phyloP scores from a whole-genome alignment of 2,888 invertebrate species.

The Dorcus parallelipipedus region DNA sequence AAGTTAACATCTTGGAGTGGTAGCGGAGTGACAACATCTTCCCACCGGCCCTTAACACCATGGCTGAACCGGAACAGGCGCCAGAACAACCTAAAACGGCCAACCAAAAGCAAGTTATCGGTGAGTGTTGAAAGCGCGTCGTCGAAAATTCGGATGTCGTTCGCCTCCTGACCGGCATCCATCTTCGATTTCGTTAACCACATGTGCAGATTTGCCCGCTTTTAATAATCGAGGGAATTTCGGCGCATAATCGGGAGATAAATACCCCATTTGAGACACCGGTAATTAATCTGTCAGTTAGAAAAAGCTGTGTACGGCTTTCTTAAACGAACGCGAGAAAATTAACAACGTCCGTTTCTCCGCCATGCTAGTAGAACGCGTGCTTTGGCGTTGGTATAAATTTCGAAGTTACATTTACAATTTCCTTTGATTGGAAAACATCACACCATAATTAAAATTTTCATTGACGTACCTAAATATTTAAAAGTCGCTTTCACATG shows the following conservation, averaged over 20 bases:
- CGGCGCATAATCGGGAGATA: background rate
- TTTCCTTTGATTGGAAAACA: too few species aligned
- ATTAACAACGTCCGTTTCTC: background rate
- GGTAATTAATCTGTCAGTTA: too few species aligned
- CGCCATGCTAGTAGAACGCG: conserved; percentile 9
- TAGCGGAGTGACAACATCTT: conserved; percentile 75
- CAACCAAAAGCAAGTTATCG: conserved; percentile 84
- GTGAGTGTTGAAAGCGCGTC: conserved; percentile 52
- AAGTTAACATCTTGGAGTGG: conserved; percentile 71
- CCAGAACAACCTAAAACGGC: conserved; percentile 54
- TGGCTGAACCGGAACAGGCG: conserved; percentile 88
- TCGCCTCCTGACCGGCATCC: conserved; percentile 38
- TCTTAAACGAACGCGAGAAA: too few species aligned
- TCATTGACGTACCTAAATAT: too few species aligned
- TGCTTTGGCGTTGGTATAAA: background rate
- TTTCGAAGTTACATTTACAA: background rate
- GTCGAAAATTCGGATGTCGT: conserved; percentile 9
- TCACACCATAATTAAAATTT: too few species aligned
- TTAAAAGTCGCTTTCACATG: too few species aligned
- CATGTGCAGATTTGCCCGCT: conserved; percentile 22
- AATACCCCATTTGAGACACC: too few species aligned
- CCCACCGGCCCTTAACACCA: conserved; percentile 78
- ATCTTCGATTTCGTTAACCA: conserved; percentile 34
- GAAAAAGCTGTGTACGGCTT: too few species aligned
- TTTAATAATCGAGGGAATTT: background rate